Conservation (phyloP, 2,797 vertebrate genomes). For the Heterohyrax brucei region DNA sequence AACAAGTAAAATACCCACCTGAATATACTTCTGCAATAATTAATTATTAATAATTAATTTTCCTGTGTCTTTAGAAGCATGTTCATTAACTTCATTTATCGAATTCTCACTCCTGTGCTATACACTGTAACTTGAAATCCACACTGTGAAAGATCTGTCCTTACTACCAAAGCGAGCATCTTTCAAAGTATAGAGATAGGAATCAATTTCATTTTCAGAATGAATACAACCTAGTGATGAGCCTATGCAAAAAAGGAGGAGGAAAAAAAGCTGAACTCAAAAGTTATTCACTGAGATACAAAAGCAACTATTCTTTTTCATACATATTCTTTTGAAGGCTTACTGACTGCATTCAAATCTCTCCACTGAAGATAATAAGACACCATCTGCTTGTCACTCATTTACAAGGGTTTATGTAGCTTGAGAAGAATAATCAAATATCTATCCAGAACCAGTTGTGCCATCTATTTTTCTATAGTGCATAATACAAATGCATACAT, state of each 20-base stretch:
- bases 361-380: slow-evolving; percentile 67
- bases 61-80: not conserved
- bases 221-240: slow-evolving; percentile 48
- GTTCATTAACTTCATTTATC: slow-evolving; percentile 46
- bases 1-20: not conserved
- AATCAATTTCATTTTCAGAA: slow-evolving; percentile 68
- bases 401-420: slow-evolving; percentile 13
- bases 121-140: slow-evolving; percentile 30
- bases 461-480: slow-evolving; percentile 20
- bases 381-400: slow-evolving; percentile 69
- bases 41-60: slow-evolving; percentile 41
- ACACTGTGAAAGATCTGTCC: slow-evolving; percentile 22
- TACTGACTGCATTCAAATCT: slow-evolving; percentile 37
- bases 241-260: not conserved
- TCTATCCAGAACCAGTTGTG: not conserved
- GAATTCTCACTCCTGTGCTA: not conserved
- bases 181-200: slow-evolving; percentile 36
- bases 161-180: slow-evolving; percentile 61
- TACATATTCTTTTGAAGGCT: not conserved
- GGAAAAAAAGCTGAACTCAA: slow-evolving; percentile 5
- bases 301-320: slow-evolving; percentile 49
- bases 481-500: not conserved
- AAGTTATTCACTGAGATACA: slow-evolving; percentile 62
- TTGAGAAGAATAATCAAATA: slow-evolving; percentile 27
- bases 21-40: slow-evolving; percentile 10